Base-by-base conservation (phyloP, 2,888 invertebrate species). In the Venusia cambrica region DNA sequence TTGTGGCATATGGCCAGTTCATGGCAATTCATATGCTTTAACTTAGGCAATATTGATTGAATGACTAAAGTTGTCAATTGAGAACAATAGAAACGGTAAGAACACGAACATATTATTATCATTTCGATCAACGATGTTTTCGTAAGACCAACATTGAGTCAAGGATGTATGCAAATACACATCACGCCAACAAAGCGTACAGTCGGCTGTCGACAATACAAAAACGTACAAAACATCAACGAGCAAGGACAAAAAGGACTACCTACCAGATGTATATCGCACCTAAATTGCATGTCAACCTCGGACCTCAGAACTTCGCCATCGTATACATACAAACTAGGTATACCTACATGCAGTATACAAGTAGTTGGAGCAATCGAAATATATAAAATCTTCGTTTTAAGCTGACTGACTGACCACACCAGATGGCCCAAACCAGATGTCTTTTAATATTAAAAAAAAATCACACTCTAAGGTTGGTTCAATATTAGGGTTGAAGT, bases 1-100 rank as follows among this genome's bases (percentile, higher is more conserved):
- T 83, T 81, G 74, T 75, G 67, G 66, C 69, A 69, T 77, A 78
- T 76, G 73, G 71, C 67, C 66, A 68, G 70, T 69, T 71, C 64
- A 64, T 69, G 60, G 65, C 59, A 66, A 69, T 68, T 63, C 62
- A 67, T 54, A 69, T 67, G 60, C 52, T 60, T 59, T 65, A 67
- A 59, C 45, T 26, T 31, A 10, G 27, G 13, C 5, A 15, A 24
- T 32, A 8, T 18, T 18, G 12, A 11, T 18, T 19, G 18, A 3
- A 16, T 2, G 10, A 12, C 21, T n/a, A 0, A 10, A 16, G 16
- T 15, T 15, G 5, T 25, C 3, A 9, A 27, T 13, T 19, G 13
- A 19, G 19, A 19, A 19, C 19, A 28, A 14, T 27, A 20, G 4
- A 9, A 11, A 10, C 20, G 20, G 20, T 4, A 20, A 11, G 5